Conservation (phyloP, 2,797 vertebrate species). For the Esox masquinongy region DNA sequence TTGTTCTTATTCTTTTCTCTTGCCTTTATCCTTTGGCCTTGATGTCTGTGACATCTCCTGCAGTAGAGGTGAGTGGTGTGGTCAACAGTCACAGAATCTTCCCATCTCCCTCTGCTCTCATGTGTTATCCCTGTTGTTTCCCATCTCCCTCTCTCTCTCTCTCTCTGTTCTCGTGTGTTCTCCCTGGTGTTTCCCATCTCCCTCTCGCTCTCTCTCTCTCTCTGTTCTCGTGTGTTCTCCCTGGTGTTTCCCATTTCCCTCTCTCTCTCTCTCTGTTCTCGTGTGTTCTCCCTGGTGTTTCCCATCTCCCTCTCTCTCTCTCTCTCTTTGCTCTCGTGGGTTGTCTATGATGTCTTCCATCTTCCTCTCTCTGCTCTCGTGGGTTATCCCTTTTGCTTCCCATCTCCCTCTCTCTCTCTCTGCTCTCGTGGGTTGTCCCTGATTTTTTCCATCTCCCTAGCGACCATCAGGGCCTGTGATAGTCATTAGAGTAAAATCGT, state of each 20-base stretch:
- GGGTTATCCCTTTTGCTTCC: no score
- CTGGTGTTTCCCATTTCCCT: constrained; percentile 2
- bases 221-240: not conserved
- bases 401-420: not conserved
- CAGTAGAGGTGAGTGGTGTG: constrained; percentile 84
- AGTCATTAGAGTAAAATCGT: not conserved
- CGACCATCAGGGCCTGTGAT: constrained; percentile 1
- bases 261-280: not conserved
- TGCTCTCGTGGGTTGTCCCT: not conserved
- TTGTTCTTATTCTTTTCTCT: constrained; percentile 99
- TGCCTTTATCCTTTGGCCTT: constrained; percentile 99
- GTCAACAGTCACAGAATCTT: not conserved
- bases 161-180: not conserved
- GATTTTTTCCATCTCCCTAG: constrained; percentile 2
- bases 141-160: not conserved
- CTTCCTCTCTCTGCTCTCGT: not conserved
- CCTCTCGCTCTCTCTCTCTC: not conserved
- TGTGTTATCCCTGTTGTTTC: not conserved
- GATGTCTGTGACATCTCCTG: constrained; percentile 88
- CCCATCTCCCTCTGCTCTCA: not conserved
- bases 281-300: not conserved
- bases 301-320: not conserved
- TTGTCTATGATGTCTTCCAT: not conserved
- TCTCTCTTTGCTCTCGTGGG: not conserved
- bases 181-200: constrained; percentile 1